Evolutionary conservation across 2,113 vertebrate genomes (phyloP), one percentile per base, ranked within the genome.

Genomic region (Opisthocomus hoazin): DNA sequence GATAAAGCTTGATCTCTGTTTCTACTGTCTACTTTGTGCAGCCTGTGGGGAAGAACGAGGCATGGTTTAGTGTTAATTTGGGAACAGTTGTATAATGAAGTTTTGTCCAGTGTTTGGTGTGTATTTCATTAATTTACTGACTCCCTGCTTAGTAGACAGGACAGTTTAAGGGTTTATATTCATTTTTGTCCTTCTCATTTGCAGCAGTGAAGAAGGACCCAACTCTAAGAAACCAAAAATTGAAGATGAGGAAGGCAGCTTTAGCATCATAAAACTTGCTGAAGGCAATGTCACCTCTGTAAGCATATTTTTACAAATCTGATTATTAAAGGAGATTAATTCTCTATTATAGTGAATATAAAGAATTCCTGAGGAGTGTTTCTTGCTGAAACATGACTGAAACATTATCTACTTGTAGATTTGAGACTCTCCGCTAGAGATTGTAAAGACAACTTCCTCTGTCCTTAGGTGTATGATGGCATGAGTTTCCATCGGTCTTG

Each of bases 211-310:
- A 94, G 98, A 97, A 68, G 98, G 98, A 85, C 94, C 97, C 4
- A 96, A 94, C 70, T 70, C 94, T 70, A 99, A 99, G 96, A 99
- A 98, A 87, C 93, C 84, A 61, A 98, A 97, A 95, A 97, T 92
- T 51, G 96, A 97, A 91, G 98, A 99, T 12, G 98, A 97, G 27
- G 98, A 98, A 24, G 97, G 84, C 10, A 95, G 95, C 54, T 99
- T 98, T 79, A 99, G 96, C 87, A 74, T 99, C 74, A 95, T 97
- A 18, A 96, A 98, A 89, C 98, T 99, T 88, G 97, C 98, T 15
- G 98, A 99, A 94, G 99, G 99, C 94, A 98, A 36, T 13, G 60
- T 99, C 87, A 99, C 98, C 37, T 98, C 97, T 83, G 99, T 99
- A 97, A 99, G 99, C 84, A 73, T 64, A 32, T 82, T 85, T 94